Conservation (phyloP, 2,113 vertebrate species). For the Craseonycteris thonglongyai region DNA sequence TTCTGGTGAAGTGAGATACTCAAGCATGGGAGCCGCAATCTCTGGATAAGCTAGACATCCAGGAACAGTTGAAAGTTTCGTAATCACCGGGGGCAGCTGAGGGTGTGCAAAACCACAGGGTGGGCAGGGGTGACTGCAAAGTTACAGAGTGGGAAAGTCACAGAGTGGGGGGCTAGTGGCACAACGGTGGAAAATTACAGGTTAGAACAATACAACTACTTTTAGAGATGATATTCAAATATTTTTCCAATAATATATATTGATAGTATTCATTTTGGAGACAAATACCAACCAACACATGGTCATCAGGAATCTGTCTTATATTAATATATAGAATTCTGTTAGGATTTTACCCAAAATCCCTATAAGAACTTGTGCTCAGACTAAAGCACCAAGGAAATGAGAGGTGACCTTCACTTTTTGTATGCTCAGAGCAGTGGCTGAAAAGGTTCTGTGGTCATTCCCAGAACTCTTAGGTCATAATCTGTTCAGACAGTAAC, state of each 20-base stretch:
- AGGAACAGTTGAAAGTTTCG: too few relatives aligned
- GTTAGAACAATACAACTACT: too few relatives aligned
- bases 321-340: not conserved
- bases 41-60: too few relatives aligned
- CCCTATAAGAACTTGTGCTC: not conserved
- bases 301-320: not conserved
- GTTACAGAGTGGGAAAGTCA: too few relatives aligned
- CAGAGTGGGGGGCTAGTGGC: too few relatives aligned
- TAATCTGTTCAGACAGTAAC: not conserved
- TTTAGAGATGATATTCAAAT: not conserved
- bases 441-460: accelerated
- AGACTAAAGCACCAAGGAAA: not conserved
- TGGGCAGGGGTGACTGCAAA: too few relatives aligned
- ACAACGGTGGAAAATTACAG: too few relatives aligned
- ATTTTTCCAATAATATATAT: not conserved
- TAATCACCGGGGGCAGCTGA: too few relatives aligned
- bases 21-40: too few relatives aligned
- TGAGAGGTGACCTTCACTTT: not conserved
- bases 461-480: not conserved
- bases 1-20: too few relatives aligned
- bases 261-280: not conserved
- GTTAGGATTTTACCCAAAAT: not conserved
- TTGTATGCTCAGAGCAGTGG: not conserved
- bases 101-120: too few relatives aligned
- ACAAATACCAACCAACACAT: not conserved